Evolutionary conservation across 2,888 invertebrate genomes (phyloP).

Genomic region (Lamellibrachia satsuma): DNA sequence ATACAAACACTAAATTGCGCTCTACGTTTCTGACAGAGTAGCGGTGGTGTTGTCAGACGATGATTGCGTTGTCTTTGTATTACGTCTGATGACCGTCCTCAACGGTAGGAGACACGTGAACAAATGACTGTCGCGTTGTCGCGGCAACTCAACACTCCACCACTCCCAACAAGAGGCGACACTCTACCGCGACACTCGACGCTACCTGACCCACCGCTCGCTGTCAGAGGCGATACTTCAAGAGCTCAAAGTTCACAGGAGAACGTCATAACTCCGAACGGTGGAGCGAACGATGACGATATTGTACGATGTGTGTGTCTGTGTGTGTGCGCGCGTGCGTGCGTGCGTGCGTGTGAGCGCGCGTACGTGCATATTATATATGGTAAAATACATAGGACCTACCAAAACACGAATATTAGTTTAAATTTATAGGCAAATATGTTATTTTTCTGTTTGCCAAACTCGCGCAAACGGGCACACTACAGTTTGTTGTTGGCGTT

Average conservation of each 20-base stretch:
- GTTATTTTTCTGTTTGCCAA: background rate
- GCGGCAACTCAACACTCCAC: background rate
- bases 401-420: background rate
- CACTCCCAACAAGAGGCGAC: background rate
- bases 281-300: too few relatives aligned
- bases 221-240: background rate
- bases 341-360: too few relatives aligned
- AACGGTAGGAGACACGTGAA: background rate
- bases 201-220: background rate
- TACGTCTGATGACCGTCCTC: background rate
- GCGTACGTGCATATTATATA: background rate
- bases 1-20: background rate
- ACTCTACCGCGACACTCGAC: too few relatives aligned
- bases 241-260: too few relatives aligned
- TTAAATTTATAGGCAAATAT: background rate
- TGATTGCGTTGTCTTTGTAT: background rate
- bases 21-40: background rate
- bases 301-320: too few relatives aligned
- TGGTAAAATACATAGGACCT: background rate
- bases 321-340: too few relatives aligned
- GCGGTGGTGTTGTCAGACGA: background rate
- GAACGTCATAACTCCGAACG: too few relatives aligned
- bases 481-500: too few relatives aligned
- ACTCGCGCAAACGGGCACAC: too few relatives aligned
- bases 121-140: background rate